These are phyloP conservation scores for Melanocharis versteri DNA, from an alignment of 2,113 vertebrate species.

Conservation along the genomic window DNA sequence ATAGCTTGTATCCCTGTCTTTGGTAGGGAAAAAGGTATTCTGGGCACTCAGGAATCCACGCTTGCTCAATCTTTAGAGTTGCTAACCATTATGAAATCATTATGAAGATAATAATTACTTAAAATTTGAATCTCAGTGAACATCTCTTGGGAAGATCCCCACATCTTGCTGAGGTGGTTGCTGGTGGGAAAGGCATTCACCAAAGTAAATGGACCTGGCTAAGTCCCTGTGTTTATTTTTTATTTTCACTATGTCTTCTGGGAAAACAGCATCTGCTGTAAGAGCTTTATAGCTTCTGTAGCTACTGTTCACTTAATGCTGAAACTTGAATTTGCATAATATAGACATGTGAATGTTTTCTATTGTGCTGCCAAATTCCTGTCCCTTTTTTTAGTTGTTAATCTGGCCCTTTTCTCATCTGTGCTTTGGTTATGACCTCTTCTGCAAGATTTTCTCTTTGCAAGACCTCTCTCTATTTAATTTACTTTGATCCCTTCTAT, in stretches of 20 bases:
- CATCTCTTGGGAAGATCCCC: neutral
- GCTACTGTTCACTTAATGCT: neutral
- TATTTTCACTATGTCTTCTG: neutral
- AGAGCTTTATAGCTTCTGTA: neutral
- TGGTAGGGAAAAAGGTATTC: neutral
- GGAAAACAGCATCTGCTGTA: conserved; percentile 5
- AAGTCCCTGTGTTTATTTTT: neutral
- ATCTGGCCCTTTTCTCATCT: neutral
- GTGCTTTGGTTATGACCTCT: neutral
- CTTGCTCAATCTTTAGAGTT: neutral
- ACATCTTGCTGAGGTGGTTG: neutral
- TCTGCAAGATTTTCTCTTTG: neutral
- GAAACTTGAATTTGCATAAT: neutral
- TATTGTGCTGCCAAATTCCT: neutral
- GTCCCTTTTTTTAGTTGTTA: neutral
- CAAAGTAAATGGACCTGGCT: neutral
- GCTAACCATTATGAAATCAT: neutral
- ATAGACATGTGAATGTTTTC: neutral
- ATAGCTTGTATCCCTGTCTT: neutral
- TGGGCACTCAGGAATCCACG: neutral
- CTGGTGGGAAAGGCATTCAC: neutral
- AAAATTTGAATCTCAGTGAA: neutral
- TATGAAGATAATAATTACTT: neutral
- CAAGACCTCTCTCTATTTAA: neutral
- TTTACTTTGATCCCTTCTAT: neutral